phyloP scores from a whole-genome alignment of 2,888 invertebrate species.

The Patella caerulea region DNA sequence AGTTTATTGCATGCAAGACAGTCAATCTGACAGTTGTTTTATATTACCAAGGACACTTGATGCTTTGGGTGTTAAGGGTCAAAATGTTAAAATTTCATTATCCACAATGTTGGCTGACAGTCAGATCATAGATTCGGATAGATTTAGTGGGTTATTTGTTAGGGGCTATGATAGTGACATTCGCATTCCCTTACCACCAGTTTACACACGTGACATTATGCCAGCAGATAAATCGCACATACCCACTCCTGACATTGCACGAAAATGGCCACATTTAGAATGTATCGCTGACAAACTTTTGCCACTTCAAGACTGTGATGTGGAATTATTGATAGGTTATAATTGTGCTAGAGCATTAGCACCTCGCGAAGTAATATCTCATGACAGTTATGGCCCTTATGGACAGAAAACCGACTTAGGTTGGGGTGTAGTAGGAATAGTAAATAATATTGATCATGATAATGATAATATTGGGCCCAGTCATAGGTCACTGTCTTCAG shows the following conservation, averaged over 20 bases:
- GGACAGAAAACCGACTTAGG: constrained; percentile 39
- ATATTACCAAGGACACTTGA: constrained; percentile 29
- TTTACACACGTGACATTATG: constrained; percentile 36
- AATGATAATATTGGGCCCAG: constrained; percentile 11
- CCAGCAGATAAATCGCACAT: constrained; percentile 42
- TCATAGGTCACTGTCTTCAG: constrained; percentile 5
- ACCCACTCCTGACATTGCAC: constrained; percentile 37
- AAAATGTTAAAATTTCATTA: too few relatives aligned
- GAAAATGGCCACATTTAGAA: constrained; percentile 37
- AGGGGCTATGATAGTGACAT: constrained; percentile 23
- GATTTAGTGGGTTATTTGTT: constrained; percentile 29
- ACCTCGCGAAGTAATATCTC: constrained; percentile 35
- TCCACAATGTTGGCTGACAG: background rate
- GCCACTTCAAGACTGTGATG: constrained; percentile 31
- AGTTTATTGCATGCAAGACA: constrained; percentile 45
- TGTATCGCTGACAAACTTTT: constrained; percentile 30
- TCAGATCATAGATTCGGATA: background rate
- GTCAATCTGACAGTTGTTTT: constrained; percentile 45
- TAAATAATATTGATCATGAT: background rate
- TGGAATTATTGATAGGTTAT: constrained; percentile 42
- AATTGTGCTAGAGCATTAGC: constrained; percentile 41
- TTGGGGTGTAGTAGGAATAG: constrained; percentile 37
- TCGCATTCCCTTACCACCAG: constrained; percentile 34
- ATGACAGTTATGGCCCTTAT: constrained; percentile 33
- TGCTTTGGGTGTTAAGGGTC: constrained; percentile 17